phyloP scores from a whole-genome alignment of 2,888 invertebrate species.

The Yponomeuta cagnagella region DNA sequence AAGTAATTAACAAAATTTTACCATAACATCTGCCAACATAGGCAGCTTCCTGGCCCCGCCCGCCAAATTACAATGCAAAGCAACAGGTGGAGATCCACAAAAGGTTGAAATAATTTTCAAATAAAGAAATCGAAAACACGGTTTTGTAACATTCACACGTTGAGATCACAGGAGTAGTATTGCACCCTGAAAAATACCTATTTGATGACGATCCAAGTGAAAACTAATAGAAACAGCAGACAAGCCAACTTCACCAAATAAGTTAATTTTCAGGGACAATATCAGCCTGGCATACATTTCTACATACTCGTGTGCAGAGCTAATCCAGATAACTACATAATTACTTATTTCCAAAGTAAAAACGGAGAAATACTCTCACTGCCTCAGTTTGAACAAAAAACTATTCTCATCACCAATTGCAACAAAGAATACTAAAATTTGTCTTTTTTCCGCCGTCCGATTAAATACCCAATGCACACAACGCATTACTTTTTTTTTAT shows the following conservation, averaged over 20 bases:
- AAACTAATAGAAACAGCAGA: background rate
- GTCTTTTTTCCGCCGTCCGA: slow-evolving; percentile 3
- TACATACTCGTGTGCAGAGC: slow-evolving; percentile 37
- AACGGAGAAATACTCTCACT: slow-evolving; percentile 52
- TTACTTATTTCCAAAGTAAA: slow-evolving; percentile 50
- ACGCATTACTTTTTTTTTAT: background rate
- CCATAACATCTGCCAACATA: background rate
- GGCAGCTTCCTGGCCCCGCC: background rate
- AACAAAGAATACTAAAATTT: background rate
- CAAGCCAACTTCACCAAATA: slow-evolving; percentile 20
- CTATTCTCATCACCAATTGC: background rate
- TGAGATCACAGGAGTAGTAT: slow-evolving; percentile 72
- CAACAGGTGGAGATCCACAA: background rate
- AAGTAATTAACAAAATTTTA: background rate
- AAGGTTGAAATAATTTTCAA: background rate
- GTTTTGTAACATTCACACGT: slow-evolving; percentile 57
- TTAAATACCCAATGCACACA: background rate
- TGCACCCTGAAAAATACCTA: slow-evolving; percentile 34
- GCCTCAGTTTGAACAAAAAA: slow-evolving; percentile 20
- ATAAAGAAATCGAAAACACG: slow-evolving; percentile 19
- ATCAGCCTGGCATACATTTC: slow-evolving; percentile 52
- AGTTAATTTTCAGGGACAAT: slow-evolving; percentile 46
- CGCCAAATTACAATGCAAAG: background rate
- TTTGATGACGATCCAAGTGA: slow-evolving; percentile 1
- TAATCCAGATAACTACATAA: slow-evolving; percentile 19